These are phyloP conservation scores for Frankliniella intonsa DNA, from an alignment of 2,888 invertebrate species.

Conservation along the genomic window DNA sequence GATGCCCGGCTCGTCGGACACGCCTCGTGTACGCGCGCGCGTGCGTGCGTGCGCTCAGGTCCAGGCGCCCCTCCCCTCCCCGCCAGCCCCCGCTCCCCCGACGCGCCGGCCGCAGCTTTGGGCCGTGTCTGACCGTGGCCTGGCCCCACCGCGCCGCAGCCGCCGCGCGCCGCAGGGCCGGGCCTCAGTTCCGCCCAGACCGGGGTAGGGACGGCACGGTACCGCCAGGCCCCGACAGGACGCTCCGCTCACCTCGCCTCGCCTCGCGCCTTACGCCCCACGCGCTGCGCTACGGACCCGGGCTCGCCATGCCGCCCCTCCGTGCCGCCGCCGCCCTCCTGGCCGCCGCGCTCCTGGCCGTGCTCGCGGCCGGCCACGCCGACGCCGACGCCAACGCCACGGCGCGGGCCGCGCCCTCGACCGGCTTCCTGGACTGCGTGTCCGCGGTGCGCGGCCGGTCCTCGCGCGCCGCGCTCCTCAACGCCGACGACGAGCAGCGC, in stretches of 20 bases:
- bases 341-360: background rate
- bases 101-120: background rate
- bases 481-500: background rate
- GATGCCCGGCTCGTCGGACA: too few species aligned
- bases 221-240: background rate
- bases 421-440: conserved; percentile 18
- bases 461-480: conserved; percentile 1
- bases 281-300: too few species aligned
- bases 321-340: background rate
- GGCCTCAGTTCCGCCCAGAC: background rate
- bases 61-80: background rate
- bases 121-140: background rate
- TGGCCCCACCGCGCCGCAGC: background rate
- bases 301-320: background rate
- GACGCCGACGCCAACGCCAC: background rate
- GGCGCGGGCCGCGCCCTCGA: background rate
- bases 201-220: background rate
- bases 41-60: background rate
- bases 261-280: too few species aligned
- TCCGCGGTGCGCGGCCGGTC: background rate
- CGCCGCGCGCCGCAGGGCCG: background rate
- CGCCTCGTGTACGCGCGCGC: background rate
- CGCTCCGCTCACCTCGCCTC: background rate
- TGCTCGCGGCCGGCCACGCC: background rate
- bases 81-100: background rate